phyloP scores from a whole-genome alignment of 2,113 vertebrate species.

The Thamnaconus septentrionalis region DNA sequence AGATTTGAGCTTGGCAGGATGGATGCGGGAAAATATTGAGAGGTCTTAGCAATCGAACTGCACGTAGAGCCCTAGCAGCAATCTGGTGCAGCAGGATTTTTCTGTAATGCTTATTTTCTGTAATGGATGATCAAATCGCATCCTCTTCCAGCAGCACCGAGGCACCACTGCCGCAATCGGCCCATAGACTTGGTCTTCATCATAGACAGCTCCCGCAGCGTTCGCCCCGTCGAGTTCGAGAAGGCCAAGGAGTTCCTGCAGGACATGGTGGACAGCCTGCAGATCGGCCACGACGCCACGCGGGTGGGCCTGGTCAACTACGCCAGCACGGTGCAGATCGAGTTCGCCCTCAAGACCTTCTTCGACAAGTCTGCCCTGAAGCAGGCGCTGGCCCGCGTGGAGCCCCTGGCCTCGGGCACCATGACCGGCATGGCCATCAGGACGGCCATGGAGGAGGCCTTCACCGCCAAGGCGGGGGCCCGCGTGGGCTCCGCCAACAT shows the following conservation, averaged over 20 bases:
- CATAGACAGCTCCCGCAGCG: slow-evolving; percentile 93
- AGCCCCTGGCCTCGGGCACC: slow-evolving; percentile 89
- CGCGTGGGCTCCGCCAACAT: slow-evolving; percentile 73
- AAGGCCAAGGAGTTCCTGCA: slow-evolving; percentile 90
- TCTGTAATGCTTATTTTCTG: too few species aligned
- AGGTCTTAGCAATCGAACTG: too few species aligned
- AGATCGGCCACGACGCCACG: slow-evolving; percentile 77
- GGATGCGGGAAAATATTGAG: too few species aligned
- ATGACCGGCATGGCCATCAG: slow-evolving; percentile 94
- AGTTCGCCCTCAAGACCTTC: slow-evolving; percentile 85
- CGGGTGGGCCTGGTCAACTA: slow-evolving; percentile 91
- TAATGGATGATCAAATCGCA: neutral
- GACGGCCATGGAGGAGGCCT: slow-evolving; percentile 84
- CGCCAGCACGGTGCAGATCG: slow-evolving; percentile 88
- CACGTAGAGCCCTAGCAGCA: too few species aligned
- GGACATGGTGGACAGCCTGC: slow-evolving; percentile 85
- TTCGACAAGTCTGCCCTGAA: slow-evolving; percentile 81
- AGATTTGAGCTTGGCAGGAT: too few species aligned
- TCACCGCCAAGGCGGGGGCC: slow-evolving; percentile 81
- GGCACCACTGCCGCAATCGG: slow-evolving; percentile 81
- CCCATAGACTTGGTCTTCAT: slow-evolving; percentile 93
- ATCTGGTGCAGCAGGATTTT: too few species aligned
- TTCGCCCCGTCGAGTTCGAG: slow-evolving; percentile 87
- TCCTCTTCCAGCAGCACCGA: slow-evolving; percentile 46
- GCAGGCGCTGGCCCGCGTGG: slow-evolving; percentile 78